Evolutionary conservation across 1,140 invertebrate species (phyloP).

Genomic region (Philotrypesis tridentata): DNA sequence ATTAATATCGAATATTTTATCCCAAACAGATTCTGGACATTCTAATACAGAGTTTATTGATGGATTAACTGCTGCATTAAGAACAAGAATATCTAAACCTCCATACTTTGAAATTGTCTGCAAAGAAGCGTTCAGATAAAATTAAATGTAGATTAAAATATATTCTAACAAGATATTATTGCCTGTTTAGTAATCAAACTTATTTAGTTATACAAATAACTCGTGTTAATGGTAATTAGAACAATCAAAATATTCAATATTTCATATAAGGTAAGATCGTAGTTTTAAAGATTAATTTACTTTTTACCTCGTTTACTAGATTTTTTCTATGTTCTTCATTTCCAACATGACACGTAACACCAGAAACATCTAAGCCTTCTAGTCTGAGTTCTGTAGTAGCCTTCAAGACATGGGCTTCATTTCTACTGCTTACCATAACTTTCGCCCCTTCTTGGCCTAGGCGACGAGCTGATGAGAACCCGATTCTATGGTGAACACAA

Average conservation of each 20-base stretch:
- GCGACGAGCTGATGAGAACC: constrained; percentile 90
- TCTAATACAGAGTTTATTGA: constrained; percentile 85
- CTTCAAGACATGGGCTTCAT: constrained; percentile 88
- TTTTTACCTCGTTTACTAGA: constrained; percentile 80
- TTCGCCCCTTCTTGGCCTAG: constrained; percentile 92
- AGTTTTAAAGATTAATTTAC: constrained; percentile 3
- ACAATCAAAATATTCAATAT: no score
- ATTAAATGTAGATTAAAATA: no score
- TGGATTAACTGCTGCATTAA: constrained; percentile 96
- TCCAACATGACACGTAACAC: constrained; percentile 90
- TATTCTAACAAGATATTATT: no score
- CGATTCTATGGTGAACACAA: constrained; percentile 83
- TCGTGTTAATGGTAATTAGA: no score
- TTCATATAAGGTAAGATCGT: not conserved
- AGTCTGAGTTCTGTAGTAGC: constrained; percentile 83
- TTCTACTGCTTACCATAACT: constrained; percentile 93
- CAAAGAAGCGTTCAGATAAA: constrained; percentile 1
- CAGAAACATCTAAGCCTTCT: constrained; percentile 81
- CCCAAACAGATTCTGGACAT: constrained; percentile 87
- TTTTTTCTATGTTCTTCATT: constrained; percentile 85
- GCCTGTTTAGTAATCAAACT: no score
- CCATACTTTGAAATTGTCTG: constrained; percentile 87
- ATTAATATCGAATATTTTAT: constrained; percentile 98
- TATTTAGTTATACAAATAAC: no score
- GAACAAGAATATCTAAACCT: constrained; percentile 94